Evolutionary conservation across 1,140 invertebrate genomes (phyloP), one percentile per base, ranked within the genome.

Genomic region (Metaphire vulgaris): DNA sequence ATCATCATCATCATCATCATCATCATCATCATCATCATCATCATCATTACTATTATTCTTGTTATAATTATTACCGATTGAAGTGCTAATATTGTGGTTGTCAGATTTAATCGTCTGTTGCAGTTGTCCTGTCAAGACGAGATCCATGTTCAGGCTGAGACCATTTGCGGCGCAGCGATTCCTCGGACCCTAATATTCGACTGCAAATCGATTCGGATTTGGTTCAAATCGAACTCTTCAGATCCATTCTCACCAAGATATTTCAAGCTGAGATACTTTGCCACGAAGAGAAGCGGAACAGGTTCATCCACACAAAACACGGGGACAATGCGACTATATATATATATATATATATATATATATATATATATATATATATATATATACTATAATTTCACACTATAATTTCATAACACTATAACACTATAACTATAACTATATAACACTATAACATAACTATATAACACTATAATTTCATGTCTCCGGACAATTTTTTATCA

Each of bases 1-100:
- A 56, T 56, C 41, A 56, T 56, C 41, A 56, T 56, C 41, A 56
- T 56, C 41, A 56, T 56, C 21, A 56, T 56, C 41, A 56, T 56
- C 41, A 56, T 56, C 41, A 56, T 56, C 41, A 56, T 56, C 41
- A 56, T 56, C 41, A 21, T 56, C 6, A 56, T 56, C 41, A 56
- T 56, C 41, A 56, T 56, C 41, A 56, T 56, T 56, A 56, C 21
- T 56, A 56, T 56, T 56, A 56, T 21, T 56, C 21, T 56, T 21
- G 21, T 56, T 21, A 56, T 56, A 6, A 56, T 56, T 21, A 56
- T 56, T 21, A 21, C 21, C 41, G 21, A 12, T 21, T 56, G 6
- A 6, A 56, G 6, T 21, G 41, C 21, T 21, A 6, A 56, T 56
- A 21, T 56, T 12, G 21, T 56, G 6, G 21, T 56, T 56, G 21